Evolutionary conservation across 1,140 invertebrate genomes (phyloP), one percentile per base, ranked within the genome.

Genomic region (Berghia stephanieae): DNA sequence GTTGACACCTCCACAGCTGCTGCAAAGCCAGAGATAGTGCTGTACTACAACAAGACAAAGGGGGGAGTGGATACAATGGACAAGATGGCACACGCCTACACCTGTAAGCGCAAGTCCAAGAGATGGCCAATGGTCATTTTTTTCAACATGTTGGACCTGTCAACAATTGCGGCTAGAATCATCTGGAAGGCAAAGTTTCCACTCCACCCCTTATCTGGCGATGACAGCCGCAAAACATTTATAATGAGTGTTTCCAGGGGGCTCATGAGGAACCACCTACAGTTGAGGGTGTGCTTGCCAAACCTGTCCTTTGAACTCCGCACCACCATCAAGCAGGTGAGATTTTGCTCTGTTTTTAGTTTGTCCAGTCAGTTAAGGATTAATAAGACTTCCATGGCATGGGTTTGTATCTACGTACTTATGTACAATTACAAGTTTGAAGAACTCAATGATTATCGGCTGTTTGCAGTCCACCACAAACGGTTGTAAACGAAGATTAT

Each of bases 1-100:
- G 74, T 85, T 16, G 67, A 40, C n/a, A 38, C 18, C 5, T 49
- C 44, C 36, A 75, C 66, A 6, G 8, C 49, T 21, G 36, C 49
- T 46, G 40, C 82, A 40, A 90, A 90, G 79, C 89, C 89, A 44
- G 82, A 89, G 21, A 89, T 91, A 40, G 84, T 90, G 43, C 42
- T 77, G 8, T 83, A 82, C 63, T 91, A 91, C 81, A 89, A 89
- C 79, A 72, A 75, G 43, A 88, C 86, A 6, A 91, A 91, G 86
- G 86, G 87, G 38, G 89, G 87, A 44, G 89, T 91, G 3, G 90
- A 91, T 78, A 84, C 81, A 6, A 70, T 91, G n/a, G 79, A 84
- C 70, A 55, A 82, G 44, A 38, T 80, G 43, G 57, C 75, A 34
- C 38, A 40, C 67, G 76, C 57, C 5, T 80, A 79, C 49, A 79